These are phyloP conservation scores for Thymelicus acteon DNA, from an alignment of 2,888 invertebrate species.

Conservation along the genomic window DNA sequence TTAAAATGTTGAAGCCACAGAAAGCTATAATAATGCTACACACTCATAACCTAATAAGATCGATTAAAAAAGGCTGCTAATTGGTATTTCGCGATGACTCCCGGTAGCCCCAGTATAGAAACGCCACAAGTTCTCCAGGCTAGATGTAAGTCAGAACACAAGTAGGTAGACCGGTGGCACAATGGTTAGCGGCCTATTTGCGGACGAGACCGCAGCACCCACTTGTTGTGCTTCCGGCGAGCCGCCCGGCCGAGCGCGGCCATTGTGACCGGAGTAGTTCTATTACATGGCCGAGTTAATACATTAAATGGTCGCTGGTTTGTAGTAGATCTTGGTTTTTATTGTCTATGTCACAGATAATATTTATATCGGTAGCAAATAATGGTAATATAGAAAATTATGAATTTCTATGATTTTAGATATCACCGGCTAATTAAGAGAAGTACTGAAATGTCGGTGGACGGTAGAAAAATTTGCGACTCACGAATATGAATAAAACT, in stretches of 20 bases:
- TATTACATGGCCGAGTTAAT: conserved; percentile 67
- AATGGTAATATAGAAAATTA: background rate
- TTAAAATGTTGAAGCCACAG: too few species aligned
- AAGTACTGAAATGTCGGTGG: too few species aligned
- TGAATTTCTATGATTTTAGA: too few species aligned
- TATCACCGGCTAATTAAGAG: too few species aligned
- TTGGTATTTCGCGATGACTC: too few species aligned
- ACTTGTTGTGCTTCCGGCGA: conserved; percentile 76
- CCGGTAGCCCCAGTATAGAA: too few species aligned
- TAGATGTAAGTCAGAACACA: conserved; percentile 51
- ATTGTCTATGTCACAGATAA: conserved; percentile 17
- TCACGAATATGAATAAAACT: too few species aligned
- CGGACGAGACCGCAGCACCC: conserved; percentile 66
- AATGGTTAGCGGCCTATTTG: conserved; percentile 77
- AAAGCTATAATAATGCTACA: too few species aligned
- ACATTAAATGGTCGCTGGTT: conserved; percentile 57
- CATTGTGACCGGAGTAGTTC: conserved; percentile 55
- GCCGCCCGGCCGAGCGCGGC: conserved; percentile 41
- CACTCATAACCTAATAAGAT: too few species aligned
- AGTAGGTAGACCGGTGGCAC: conserved; percentile 54
- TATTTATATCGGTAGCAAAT: background rate
- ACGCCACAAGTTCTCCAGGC: too few species aligned
- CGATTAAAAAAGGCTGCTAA: too few species aligned
- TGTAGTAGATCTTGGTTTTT: conserved; percentile 28
- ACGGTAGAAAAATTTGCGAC: too few species aligned